Evolutionary conservation across 2,888 invertebrate genomes (phyloP).

Genomic region (Diloba caeruleocephala): DNA sequence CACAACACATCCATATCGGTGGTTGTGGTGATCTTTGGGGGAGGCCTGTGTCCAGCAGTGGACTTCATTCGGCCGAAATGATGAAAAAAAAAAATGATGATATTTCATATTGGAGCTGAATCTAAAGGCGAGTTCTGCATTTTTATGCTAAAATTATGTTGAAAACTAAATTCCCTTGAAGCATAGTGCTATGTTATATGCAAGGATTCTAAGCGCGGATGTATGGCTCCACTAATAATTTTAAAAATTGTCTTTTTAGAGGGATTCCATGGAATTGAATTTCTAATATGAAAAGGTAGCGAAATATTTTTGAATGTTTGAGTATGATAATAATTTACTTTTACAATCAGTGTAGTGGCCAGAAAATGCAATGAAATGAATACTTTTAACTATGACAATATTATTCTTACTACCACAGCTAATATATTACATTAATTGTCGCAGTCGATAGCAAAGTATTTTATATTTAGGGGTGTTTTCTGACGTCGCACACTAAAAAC

Average conservation of each 20-base stretch:
- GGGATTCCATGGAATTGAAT: slow-evolving; percentile 34
- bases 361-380: too few species aligned
- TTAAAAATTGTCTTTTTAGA: slow-evolving; percentile 36
- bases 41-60: too few species aligned
- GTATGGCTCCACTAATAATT: slow-evolving; percentile 35
- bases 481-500: too few species aligned
- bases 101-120: slow-evolving; percentile 24
- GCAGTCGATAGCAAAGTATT: too few species aligned
- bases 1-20: too few species aligned
- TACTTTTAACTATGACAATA: too few species aligned
- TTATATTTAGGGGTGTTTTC: too few species aligned
- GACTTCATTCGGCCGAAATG: too few species aligned
- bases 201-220: slow-evolving; percentile 32
- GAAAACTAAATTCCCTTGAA: slow-evolving; percentile 29
- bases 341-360: neutral
- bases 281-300: slow-evolving; percentile 11
- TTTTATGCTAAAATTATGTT: slow-evolving; percentile 33
- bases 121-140: slow-evolving; percentile 29
- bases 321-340: slow-evolving; percentile 32
- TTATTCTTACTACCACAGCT: too few species aligned
- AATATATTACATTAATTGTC: too few species aligned
- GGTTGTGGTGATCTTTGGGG: too few species aligned
- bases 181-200: slow-evolving; percentile 20
- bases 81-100: too few species aligned
- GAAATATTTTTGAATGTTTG: slow-evolving; percentile 20